Evolutionary conservation across 2,888 invertebrate genomes (phyloP).

Genomic region (Drosophila phalerata): DNA sequence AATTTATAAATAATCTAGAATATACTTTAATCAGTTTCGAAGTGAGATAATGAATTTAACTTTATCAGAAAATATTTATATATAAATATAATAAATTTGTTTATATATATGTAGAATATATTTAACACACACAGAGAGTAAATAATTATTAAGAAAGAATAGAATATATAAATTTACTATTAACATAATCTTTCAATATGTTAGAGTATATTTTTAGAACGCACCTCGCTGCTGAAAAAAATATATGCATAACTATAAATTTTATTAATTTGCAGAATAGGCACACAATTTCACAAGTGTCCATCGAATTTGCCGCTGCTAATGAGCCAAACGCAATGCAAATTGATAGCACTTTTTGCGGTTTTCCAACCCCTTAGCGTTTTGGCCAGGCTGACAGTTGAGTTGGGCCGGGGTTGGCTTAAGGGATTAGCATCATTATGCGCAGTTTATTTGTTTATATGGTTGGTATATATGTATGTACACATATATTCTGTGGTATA

Average conservation of each 20-base stretch:
- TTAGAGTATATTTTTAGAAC: slow-evolving; percentile 11
- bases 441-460: slow-evolving; percentile 68
- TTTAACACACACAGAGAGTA: not conserved
- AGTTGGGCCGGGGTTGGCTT: slow-evolving; percentile 47
- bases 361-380: not conserved
- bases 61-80: not conserved
- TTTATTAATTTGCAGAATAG: slow-evolving; percentile 50
- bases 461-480: slow-evolving; percentile 8
- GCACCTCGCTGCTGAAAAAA: slow-evolving; percentile 32
- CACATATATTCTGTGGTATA: slow-evolving; percentile 45
- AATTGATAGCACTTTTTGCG: slow-evolving; percentile 71
- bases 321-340: slow-evolving; percentile 75
- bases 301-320: slow-evolving; percentile 61
- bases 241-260: slow-evolving; percentile 52
- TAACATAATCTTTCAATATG: too few relatives aligned
- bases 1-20: slow-evolving; percentile 25
- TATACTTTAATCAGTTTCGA: not conserved
- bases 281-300: slow-evolving; percentile 59
- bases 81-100: not conserved
- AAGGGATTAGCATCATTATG: slow-evolving; percentile 79
- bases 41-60: slow-evolving; percentile 8
- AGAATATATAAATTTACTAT: too few relatives aligned
- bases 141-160: not conserved
- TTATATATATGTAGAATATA: not conserved
- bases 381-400: slow-evolving; percentile 4